Conservation (phyloP, 2,888 invertebrate genomes). For the Oeneis ivallda region DNA sequence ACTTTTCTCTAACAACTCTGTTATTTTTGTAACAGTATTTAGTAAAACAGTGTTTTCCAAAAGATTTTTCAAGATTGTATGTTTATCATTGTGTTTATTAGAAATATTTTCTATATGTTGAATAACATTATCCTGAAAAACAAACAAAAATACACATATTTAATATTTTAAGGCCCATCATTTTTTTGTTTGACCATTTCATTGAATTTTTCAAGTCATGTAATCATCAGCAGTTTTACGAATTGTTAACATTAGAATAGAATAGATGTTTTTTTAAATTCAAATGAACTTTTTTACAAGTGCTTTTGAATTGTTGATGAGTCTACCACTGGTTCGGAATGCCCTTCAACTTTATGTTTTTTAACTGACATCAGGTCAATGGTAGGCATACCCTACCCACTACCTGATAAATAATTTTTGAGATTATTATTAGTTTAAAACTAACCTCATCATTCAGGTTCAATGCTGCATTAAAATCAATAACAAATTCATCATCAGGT, state of each 20-base stretch:
- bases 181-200: too few relatives aligned
- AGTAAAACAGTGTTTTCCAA: constrained; percentile 59
- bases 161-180: neutral
- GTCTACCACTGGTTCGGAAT: too few relatives aligned
- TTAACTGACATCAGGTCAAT: too few relatives aligned
- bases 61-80: constrained; percentile 63
- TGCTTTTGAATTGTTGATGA: too few relatives aligned
- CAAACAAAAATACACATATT: neutral
- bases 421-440: neutral
- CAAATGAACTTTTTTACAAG: too few relatives aligned
- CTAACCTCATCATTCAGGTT: constrained; percentile 51
- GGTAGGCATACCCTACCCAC: too few relatives aligned
- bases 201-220: neutral
- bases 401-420: too few relatives aligned
- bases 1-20: constrained; percentile 80
- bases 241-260: too few relatives aligned
- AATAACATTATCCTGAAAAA: constrained; percentile 56
- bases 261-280: too few relatives aligned
- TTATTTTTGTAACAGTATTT: constrained; percentile 70
- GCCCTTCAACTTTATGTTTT: too few relatives aligned
- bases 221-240: constrained; percentile 32
- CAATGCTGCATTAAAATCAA: constrained; percentile 45
- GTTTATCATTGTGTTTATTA: constrained; percentile 49
- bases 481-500: constrained; percentile 61
- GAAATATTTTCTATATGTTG: constrained; percentile 53